These are phyloP conservation scores for Buphagus erythrorhynchus DNA, from an alignment of 2,797 vertebrate genomes.

Conservation along the genomic window DNA sequence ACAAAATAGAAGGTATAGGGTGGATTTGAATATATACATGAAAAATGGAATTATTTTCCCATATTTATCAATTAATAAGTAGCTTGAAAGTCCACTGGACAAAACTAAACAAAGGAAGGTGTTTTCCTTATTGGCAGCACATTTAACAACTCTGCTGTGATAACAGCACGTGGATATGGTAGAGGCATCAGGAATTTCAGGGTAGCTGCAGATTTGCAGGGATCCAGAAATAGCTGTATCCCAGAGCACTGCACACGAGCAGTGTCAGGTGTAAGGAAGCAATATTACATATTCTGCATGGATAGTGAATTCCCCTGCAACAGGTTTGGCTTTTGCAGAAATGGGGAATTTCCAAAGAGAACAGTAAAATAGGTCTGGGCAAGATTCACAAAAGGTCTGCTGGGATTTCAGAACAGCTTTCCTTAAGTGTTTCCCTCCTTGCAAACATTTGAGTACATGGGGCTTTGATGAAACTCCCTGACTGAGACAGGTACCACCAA, in stretches of 20 bases:
- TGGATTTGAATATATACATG: not conserved
- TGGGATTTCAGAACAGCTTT: not conserved
- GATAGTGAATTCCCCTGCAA: not conserved
- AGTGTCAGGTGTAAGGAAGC: not conserved
- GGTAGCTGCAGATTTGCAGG: not conserved
- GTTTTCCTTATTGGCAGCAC: not conserved
- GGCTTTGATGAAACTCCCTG: not conserved
- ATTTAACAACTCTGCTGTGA: not conserved
- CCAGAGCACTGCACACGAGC: not conserved
- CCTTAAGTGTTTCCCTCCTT: not conserved
- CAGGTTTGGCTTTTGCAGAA: conserved; percentile 17
- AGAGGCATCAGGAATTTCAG: not conserved
- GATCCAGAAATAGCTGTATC: not conserved
- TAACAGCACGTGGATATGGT: rapidly evolving
- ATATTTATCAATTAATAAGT: not conserved
- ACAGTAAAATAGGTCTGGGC: not conserved
- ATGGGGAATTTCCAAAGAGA: not conserved
- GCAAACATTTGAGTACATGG: not conserved
- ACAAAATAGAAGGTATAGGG: not conserved
- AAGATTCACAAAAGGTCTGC: not conserved
- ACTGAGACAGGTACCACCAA: not conserved
- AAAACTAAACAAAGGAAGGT: not conserved
- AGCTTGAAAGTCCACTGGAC: not conserved
- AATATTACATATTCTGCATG: not conserved
- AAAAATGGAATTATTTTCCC: not conserved